Percentiles rank a stretch among this genome's conserved stretches.
phyloP scores from a whole-genome alignment of 2,113 vertebrate genomes.

The Pithys albifrons region DNA sequence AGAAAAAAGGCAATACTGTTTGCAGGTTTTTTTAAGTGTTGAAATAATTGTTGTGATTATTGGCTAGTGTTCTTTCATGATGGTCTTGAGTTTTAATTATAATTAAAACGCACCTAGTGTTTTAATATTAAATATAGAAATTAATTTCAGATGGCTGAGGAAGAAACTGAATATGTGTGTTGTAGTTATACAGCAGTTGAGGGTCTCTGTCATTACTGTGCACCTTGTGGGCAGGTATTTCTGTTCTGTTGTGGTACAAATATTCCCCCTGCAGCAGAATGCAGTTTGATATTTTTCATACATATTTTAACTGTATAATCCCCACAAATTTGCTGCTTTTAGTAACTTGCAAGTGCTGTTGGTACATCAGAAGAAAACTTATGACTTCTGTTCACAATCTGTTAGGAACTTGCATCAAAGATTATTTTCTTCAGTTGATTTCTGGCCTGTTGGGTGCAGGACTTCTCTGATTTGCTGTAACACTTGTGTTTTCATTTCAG shows the following conservation, averaged over 20 bases:
- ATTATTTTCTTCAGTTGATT: not conserved
- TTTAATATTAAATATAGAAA: not conserved
- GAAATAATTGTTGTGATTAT: not conserved
- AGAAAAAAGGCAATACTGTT: not conserved
- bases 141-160: not conserved
- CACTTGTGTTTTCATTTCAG: constrained; percentile 77
- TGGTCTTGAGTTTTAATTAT: not conserved
- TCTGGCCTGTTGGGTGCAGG: not conserved
- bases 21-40: not conserved
- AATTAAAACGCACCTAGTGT: not conserved
- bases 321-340: not conserved
- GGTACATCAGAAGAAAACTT: not conserved
- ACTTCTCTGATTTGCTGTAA: not conserved
- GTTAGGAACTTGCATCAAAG: not conserved
- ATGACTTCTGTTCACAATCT: not conserved
- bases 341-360: not conserved
- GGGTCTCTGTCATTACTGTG: not conserved
- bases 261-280: not conserved
- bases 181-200: not conserved
- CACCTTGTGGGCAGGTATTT: not conserved
- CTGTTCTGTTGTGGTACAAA: not conserved
- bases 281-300: not conserved
- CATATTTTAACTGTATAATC: not conserved
- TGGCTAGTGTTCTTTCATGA: not conserved
- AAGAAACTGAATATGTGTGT: not conserved